Evolutionary conservation across 2,113 vertebrate species (phyloP).

Genomic region (Barnardius zonarius): DNA sequence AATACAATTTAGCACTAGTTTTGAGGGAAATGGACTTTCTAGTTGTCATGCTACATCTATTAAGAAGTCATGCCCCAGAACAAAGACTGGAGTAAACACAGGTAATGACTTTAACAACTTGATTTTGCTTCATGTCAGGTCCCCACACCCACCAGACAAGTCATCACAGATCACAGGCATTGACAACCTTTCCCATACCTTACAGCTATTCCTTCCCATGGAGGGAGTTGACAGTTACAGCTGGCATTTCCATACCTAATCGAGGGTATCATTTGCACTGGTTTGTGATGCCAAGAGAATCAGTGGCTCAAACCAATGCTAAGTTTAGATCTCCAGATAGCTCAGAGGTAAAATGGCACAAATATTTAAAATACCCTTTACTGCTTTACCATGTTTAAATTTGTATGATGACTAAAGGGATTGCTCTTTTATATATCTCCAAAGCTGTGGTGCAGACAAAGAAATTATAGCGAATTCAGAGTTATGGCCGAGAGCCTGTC

Average conservation of each 20-base stretch:
- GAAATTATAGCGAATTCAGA: neutral
- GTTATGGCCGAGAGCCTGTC: neutral
- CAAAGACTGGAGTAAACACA: neutral
- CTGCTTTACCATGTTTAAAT: neutral
- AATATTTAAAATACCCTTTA: neutral
- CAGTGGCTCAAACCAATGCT: neutral
- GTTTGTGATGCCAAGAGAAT: neutral
- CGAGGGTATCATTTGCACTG: neutral
- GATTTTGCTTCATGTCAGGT: neutral
- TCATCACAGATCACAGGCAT: neutral
- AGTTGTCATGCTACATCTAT: neutral
- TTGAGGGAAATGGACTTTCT: neutral
- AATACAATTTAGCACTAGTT: neutral
- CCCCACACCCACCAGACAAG: neutral
- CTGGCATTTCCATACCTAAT: neutral
- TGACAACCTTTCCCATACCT: neutral
- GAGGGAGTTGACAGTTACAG: neutral
- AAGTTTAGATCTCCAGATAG: neutral
- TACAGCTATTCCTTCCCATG: neutral
- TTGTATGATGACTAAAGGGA: neutral
- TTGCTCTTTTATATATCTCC: neutral
- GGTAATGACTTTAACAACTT: neutral
- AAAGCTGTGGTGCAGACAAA: neutral
- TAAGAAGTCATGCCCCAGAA: neutral
- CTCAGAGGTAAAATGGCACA: neutral